Base-by-base conservation (phyloP, 2,113 vertebrate species). In the Oryzias javanicus region DNA sequence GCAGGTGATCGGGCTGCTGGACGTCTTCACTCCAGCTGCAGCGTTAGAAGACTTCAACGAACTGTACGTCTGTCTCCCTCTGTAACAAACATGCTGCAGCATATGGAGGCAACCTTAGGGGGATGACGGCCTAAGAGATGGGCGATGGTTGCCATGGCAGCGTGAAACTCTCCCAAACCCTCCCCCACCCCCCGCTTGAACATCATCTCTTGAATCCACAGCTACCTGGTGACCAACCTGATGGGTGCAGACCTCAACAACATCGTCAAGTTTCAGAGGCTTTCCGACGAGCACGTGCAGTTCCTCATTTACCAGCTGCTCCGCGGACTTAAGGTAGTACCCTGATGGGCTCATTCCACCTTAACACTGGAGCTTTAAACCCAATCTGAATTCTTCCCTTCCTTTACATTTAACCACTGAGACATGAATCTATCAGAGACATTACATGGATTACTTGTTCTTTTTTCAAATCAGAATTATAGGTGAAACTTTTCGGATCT, bases 241-340 rank as follows among this genome's bases (percentile, higher is more conserved):
- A 99, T 98, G 96, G 97, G 96, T 4, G 96, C 97, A 14, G 96
- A 98, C 85, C 92, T 99, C 67, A 98, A 96, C 82, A 98, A 98
- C 82, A 98, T 98, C 4, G 96, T 98, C 25, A 98, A 98, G 81
- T 99, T 96, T 85, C 97, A 99, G 89, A 92, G 93, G 67, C 84
- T 98, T 83, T 98, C 95, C 0, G 97, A 99, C 56, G 96, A 98
- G 64, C 97, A 98, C 1, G 94, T 98, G 74, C 96, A 98, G 81
- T 99, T 98, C 86, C 92, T 99, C n/a, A 93, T 97, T 72, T 98
- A 99, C 80, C 97, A 99, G 88, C 91, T 98, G 69, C 94, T 99
- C 59, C 91, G 96, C 0, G 96, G 97, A 76, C 94, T 98, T 78
- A 99, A 98, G 96, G 96, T 96, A 79, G 73, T 60, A 54, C 20